These are phyloP conservation scores for Erythrolamprus reginae DNA, from an alignment of 2,113 vertebrate genomes.

Conservation along the genomic window DNA sequence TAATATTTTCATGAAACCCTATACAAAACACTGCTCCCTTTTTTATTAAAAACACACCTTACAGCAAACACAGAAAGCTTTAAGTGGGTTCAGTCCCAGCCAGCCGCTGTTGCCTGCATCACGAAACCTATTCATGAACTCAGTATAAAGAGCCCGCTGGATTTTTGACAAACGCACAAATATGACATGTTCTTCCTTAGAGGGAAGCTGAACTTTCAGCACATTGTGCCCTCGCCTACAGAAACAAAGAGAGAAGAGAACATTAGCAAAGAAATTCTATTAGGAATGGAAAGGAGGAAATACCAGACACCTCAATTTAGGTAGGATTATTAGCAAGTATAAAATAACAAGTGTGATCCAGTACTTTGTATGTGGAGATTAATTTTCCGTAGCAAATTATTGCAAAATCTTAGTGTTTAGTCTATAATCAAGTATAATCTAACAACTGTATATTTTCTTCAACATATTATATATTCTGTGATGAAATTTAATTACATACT, in stretches of 20 bases:
- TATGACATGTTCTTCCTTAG: conserved; percentile 93
- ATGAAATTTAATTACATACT: neutral
- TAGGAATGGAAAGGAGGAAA: neutral
- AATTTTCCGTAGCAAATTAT: too few relatives aligned
- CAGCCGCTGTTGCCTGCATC: conserved; percentile 95
- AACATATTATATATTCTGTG: neutral
- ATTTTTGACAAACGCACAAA: conserved; percentile 90
- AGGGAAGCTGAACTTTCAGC: conserved; percentile 86
- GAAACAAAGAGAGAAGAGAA: conserved; percentile 26
- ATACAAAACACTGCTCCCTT: neutral
- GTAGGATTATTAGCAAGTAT: neutral
- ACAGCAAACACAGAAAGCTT: conserved; percentile 98
- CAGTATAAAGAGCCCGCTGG: conserved; percentile 89
- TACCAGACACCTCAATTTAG: neutral
- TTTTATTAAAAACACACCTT: conserved; percentile 74
- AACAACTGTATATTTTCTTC: neutral
- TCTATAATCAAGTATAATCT: conserved; percentile 10
- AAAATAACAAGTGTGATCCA: neutral
- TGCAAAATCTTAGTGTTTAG: neutral
- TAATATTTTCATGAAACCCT: neutral
- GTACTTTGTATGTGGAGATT: neutral
- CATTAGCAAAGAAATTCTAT: conserved; percentile 10
- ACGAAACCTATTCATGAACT: conserved; percentile 97
- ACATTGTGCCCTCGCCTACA: conserved; percentile 92
- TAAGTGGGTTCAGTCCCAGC: conserved; percentile 95